Percentiles rank a stretch among this genome's conserved stretches.
Conservation (phyloP, 2,113 vertebrate genomes). For the Odocoileus virginianus region DNA sequence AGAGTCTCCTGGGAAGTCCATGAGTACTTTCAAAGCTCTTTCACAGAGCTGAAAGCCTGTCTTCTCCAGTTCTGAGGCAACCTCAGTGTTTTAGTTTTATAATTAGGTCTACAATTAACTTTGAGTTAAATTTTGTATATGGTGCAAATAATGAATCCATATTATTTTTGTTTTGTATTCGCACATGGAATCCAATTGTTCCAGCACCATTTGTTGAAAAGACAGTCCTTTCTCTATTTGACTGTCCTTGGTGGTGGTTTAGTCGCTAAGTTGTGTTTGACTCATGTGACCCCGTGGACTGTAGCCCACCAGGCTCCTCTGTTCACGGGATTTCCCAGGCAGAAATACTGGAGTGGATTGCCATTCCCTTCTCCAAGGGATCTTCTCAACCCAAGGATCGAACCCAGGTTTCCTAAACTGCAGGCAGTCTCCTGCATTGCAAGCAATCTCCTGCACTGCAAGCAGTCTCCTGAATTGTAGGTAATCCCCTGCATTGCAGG, state of each 20-base stretch:
- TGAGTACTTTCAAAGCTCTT: neutral
- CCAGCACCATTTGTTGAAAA: neutral
- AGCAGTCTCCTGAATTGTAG: neutral
- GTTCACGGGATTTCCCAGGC: neutral
- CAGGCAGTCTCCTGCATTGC: neutral
- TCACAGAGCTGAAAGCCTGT: neutral
- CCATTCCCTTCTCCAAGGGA: neutral
- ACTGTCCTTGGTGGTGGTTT: neutral
- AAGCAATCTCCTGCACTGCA: neutral
- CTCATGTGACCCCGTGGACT: neutral
- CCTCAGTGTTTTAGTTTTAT: neutral
- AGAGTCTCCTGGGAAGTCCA: neutral
- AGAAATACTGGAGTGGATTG: neutral
- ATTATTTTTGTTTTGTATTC: neutral
- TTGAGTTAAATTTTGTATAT: neutral
- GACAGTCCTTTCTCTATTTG: neutral
- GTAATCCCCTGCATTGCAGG: too few relatives aligned
- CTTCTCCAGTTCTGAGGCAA: neutral
- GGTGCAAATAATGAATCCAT: neutral
- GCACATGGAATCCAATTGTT: neutral
- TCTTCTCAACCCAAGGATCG: neutral
- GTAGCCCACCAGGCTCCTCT: neutral
- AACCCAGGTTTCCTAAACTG: neutral
- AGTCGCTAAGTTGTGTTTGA: neutral
- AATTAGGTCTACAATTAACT: neutral